These are phyloP conservation scores for Tryphoninae sp. DNA, from an alignment of 2,888 invertebrate genomes.

Conservation along the genomic window DNA sequence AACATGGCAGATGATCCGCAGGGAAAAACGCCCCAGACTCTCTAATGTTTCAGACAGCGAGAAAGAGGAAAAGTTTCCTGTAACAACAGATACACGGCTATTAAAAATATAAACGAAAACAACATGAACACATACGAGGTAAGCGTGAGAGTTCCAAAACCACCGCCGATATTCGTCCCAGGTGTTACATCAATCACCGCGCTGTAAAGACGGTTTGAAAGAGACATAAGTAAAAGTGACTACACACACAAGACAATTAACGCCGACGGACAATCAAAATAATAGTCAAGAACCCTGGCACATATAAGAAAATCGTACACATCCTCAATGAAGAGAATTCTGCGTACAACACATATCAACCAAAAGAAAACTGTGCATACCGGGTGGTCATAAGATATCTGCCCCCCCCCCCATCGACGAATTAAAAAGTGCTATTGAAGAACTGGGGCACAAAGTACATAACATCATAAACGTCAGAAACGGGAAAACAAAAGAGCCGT, in stretches of 20 bases:
- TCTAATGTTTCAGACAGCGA: too few species aligned
- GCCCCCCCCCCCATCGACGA: constrained; percentile 42
- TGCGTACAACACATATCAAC: background rate
- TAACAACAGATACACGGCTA: too few species aligned
- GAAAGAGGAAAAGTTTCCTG: too few species aligned
- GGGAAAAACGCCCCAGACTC: too few species aligned
- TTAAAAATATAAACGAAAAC: too few species aligned
- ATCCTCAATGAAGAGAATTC: background rate
- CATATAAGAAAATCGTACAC: too few species aligned
- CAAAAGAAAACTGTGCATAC: constrained; percentile 17
- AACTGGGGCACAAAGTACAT: constrained; percentile 56
- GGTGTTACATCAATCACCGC: too few species aligned
- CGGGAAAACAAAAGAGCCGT: constrained; percentile 53
- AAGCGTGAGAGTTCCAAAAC: too few species aligned
- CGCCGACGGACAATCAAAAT: background rate
- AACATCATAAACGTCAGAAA: constrained; percentile 53
- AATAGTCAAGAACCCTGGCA: too few species aligned
- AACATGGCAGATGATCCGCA: too few species aligned
- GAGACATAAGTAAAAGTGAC: background rate
- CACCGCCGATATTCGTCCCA: too few species aligned
- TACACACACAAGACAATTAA: constrained; percentile 17
- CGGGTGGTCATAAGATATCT: constrained; percentile 58
- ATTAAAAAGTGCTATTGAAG: constrained; percentile 57
- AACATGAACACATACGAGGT: too few species aligned
- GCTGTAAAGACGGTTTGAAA: background rate